These are phyloP conservation scores for Tragelaphus imberbis DNA, from an alignment of 2,113 vertebrate genomes.

Conservation along the genomic window DNA sequence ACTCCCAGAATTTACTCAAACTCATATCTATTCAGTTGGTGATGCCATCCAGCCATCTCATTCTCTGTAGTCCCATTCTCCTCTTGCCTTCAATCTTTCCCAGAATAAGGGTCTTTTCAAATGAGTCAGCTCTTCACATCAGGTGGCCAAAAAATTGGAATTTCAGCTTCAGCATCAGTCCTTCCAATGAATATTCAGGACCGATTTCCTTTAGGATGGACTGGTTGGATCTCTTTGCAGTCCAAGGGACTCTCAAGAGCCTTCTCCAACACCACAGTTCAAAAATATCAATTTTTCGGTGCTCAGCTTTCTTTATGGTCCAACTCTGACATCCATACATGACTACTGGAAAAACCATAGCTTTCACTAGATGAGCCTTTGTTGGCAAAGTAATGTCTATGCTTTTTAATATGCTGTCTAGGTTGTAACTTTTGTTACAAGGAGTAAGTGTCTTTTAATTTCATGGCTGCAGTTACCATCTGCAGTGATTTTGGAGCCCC, in stretches of 20 bases:
- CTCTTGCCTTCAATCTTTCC: not conserved
- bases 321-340: not conserved
- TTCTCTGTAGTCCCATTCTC: not conserved
- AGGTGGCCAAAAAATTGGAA: not conserved
- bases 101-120: not conserved
- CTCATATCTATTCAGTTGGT: not conserved
- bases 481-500: not conserved
- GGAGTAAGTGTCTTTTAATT: not conserved
- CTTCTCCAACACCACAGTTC: not conserved
- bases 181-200: not conserved
- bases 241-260: not conserved
- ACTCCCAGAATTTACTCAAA: not conserved
- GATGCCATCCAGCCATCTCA: not conserved
- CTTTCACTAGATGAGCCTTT: not conserved
- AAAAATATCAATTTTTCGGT: not conserved
- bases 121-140: not conserved
- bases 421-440: not conserved
- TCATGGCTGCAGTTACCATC: not conserved
- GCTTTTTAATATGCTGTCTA: not conserved
- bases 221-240: not conserved
- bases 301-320: not conserved
- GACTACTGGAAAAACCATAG: not conserved
- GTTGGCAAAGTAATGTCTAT: not conserved
- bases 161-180: not conserved
- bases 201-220: not conserved